Evolutionary conservation across 2,797 vertebrate species (phyloP).

Genomic region (Distichodus sexfasciatus): DNA sequence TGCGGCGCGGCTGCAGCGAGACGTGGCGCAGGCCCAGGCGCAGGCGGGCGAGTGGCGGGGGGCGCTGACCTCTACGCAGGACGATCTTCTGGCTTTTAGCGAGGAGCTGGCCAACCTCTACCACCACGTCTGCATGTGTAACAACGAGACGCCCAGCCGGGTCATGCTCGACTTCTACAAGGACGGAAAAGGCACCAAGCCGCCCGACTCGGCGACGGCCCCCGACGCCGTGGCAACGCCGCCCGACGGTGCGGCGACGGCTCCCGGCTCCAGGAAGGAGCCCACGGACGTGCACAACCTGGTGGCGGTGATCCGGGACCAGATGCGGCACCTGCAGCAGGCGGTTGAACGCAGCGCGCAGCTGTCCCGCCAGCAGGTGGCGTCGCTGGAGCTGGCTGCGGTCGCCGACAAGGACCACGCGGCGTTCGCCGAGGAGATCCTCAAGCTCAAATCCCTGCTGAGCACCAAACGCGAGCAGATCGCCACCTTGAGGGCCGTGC

Average conservation of each 20-base stretch:
- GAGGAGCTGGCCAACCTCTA: conserved; percentile 97
- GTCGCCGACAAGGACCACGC: conserved; percentile 93
- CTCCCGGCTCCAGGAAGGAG: conserved; percentile 74
- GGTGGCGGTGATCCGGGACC: conserved; percentile 94
- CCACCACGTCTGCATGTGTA: conserved; percentile 98
- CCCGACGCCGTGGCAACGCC: conserved; percentile 73
- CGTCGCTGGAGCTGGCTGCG: conserved; percentile 85
- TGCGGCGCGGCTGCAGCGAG: conserved; percentile 84
- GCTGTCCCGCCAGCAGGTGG: conserved; percentile 87
- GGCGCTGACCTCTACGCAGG: conserved; percentile 91
- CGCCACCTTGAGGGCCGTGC: conserved; percentile 92
- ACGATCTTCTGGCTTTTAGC: conserved; percentile 93
- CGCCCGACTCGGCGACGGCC: conserved; percentile 70
- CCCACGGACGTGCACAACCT: conserved; percentile 96
- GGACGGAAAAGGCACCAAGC: conserved; percentile 75
- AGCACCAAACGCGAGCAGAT: conserved; percentile 99
- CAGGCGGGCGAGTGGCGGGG: conserved; percentile 90
- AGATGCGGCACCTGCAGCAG: conserved; percentile 92
- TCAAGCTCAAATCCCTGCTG: conserved; percentile 94
- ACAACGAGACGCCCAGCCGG: conserved; percentile 95
- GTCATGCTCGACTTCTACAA: conserved; percentile 99
- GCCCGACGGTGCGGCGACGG: conserved; percentile 57
- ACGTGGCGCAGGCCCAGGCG: conserved; percentile 84
- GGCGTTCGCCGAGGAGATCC: conserved; percentile 92
- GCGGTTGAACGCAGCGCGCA: conserved; percentile 94